Evolutionary conservation across 1,140 invertebrate genomes (phyloP).

Genomic region (Saxidomus purpurata): DNA sequence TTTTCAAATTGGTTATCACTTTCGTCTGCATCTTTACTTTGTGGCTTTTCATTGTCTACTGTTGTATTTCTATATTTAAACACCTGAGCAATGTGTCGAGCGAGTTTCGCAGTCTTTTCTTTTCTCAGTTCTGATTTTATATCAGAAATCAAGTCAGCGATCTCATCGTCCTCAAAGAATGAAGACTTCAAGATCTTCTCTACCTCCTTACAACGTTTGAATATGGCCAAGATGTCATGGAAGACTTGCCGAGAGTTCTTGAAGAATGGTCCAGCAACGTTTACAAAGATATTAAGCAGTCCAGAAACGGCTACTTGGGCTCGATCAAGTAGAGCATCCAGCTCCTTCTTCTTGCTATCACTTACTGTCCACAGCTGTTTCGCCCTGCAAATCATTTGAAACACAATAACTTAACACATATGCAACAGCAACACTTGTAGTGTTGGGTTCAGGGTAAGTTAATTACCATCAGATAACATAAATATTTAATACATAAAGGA

Average conservation of each 20-base stretch:
- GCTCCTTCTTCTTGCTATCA: conserved; percentile 74
- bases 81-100: conserved; percentile 73
- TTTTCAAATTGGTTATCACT: neutral
- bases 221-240: conserved; percentile 79
- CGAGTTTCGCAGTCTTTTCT: conserved; percentile 77
- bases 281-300: conserved; percentile 73
- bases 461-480: too few relatives aligned
- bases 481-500: too few relatives aligned
- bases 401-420: too few relatives aligned
- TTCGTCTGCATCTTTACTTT: neutral
- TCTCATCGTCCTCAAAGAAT: conserved; percentile 77
- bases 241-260: conserved; percentile 60
- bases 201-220: conserved; percentile 81
- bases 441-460: too few relatives aligned
- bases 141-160: conserved; percentile 73
- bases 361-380: conserved; percentile 39
- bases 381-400: neutral
- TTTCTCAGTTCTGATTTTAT: conserved; percentile 73
- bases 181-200: conserved; percentile 87
- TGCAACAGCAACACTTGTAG: too few relatives aligned
- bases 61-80: conserved; percentile 76
- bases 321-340: conserved; percentile 72
- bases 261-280: conserved; percentile 45
- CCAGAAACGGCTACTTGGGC: conserved; percentile 71
- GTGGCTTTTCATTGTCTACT: neutral